phyloP scores from a whole-genome alignment of 2,113 vertebrate species.

The Sebastes schlegelii region DNA sequence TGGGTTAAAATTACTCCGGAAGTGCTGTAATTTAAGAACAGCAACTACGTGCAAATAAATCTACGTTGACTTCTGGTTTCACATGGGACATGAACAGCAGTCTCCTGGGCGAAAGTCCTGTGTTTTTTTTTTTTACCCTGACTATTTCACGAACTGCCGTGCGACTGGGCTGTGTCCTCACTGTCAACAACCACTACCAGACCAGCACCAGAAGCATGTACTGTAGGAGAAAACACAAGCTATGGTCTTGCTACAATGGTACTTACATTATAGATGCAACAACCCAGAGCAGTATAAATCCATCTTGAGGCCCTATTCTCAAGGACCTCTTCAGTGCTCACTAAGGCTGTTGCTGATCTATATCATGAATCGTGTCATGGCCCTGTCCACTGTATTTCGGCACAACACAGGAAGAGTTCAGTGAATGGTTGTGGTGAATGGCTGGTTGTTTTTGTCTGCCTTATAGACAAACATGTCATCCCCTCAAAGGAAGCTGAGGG shows the following conservation, averaged over 20 bases:
- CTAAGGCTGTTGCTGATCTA: not conserved
- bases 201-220: too few relatives aligned
- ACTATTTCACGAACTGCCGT: too few relatives aligned
- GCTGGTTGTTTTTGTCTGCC: constrained; percentile 16
- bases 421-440: constrained; percentile 14
- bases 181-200: too few relatives aligned
- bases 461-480: constrained; percentile 31
- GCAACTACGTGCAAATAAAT: too few relatives aligned
- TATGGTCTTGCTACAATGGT: not conserved
- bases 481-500: constrained; percentile 4
- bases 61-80: too few relatives aligned
- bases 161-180: too few relatives aligned
- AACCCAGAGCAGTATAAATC: not conserved
- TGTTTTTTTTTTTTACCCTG: too few relatives aligned
- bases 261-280: not conserved
- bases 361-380: not conserved
- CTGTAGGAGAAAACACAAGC: too few relatives aligned
- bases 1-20: too few relatives aligned
- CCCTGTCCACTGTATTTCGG: not conserved
- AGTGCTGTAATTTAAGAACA: too few relatives aligned
- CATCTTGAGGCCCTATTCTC: not conserved
- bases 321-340: not conserved
- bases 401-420: not conserved
- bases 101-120: too few relatives aligned
- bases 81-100: too few relatives aligned